Evolutionary conservation across 1,140 invertebrate species (phyloP), one percentile per base, ranked within the genome.

Genomic region (Drosophila fuyamai): DNA sequence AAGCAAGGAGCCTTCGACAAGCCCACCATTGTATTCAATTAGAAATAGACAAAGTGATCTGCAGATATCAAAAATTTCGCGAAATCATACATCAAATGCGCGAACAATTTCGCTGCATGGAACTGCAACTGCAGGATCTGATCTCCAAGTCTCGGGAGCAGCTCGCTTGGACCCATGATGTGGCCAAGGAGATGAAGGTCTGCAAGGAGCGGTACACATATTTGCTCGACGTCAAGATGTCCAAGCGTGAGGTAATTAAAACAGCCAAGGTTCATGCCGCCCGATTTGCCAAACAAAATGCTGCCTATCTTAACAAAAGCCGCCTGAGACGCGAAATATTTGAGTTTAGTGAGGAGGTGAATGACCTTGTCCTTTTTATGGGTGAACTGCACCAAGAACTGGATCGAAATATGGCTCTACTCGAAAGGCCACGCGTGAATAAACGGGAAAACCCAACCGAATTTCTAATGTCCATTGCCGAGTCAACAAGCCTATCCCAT

Each of bases 11-110:
- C 16, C 47, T 82, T 8, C 58, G 43, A 5, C 66, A 83, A 13
- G 61, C 54, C 8, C 76, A 83, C 13, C 43, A 79, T 16, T 50
- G 38, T 0, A 6, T 79, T 4, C 81, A 83, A 23, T 67, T 55
- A 9, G 48, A 76, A 48, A 60, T 83, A 27, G 65, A 81, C 5
- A 71, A 76, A 40, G 7, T 79, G 32, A 48, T 82, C 10, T 76
- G 61, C 43, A 53, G 67, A 6, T 82, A 67, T 36, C 38, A 41
- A 0, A 23, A 43, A 0, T 1, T 76, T 1, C 75, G 75, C 0
- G 1, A 36, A 1, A 4, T 76, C 0, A 29, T 76, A 1, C 0
- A 1, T 0, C 13, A 13, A 23, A 36, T 79, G 29, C 57, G 61
- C 2, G 0, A 0, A 0, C 32, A 56, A 8, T 9, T 68, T 7